Conservation (phyloP, 2,888 invertebrate genomes). For the Catonia carolina region DNA sequence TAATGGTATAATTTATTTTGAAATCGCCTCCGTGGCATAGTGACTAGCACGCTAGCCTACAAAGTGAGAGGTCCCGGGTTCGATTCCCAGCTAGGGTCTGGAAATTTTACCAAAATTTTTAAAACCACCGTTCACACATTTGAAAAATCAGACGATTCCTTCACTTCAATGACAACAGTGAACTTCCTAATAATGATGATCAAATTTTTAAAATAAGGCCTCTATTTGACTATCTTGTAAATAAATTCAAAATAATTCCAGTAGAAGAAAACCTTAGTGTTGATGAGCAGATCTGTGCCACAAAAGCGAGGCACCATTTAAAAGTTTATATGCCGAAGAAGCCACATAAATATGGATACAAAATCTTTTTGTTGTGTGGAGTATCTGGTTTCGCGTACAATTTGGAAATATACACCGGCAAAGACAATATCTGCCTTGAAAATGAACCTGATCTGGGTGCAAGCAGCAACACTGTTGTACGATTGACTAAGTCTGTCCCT, state of each 20-base stretch:
- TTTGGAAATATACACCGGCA: conserved; percentile 29
- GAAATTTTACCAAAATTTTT: too few relatives aligned
- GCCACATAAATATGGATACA: too few relatives aligned
- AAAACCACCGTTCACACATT: too few relatives aligned
- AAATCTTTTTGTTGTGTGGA: conserved; percentile 31
- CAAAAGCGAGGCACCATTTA: conserved; percentile 30
- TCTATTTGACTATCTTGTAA: neutral
- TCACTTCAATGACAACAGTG: conserved; percentile 1
- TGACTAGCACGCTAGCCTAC: too few relatives aligned
- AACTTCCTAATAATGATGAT: neutral
- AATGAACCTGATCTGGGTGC: conserved; percentile 25
- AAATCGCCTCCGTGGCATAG: too few relatives aligned
- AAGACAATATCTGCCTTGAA: conserved; percentile 21
- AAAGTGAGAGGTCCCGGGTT: too few relatives aligned
- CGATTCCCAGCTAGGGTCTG: too few relatives aligned
- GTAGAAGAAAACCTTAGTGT: conserved; percentile 1
- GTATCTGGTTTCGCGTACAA: conserved; percentile 27
- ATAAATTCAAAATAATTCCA: conserved; percentile 4
- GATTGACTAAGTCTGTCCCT: conserved; percentile 23
- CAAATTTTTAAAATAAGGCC: neutral
- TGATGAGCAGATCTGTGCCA: too few relatives aligned
- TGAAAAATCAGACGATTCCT: conserved; percentile 9
- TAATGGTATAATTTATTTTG: too few relatives aligned
- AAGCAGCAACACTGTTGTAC: conserved; percentile 22
- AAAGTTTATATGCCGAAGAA: conserved; percentile 40